Percentiles rank a stretch among this genome's conserved stretches.
These are phyloP conservation scores for Tetragnatha versicolor DNA, from an alignment of 1,140 invertebrate species.

Conservation along the genomic window DNA sequence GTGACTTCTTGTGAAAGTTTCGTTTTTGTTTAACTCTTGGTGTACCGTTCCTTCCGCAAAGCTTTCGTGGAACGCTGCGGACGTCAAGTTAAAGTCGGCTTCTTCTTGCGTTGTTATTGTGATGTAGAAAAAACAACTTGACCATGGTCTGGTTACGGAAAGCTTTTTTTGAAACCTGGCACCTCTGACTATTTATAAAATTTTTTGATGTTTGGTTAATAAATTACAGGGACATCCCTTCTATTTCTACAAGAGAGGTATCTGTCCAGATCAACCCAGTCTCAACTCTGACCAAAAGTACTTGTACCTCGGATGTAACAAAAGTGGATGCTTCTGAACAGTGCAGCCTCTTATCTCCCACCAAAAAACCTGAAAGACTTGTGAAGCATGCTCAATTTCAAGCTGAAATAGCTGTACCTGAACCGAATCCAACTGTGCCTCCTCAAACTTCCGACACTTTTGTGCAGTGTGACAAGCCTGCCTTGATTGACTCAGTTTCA, in stretches of 20 bases:
- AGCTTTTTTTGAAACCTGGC: too few species aligned
- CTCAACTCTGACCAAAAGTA: conserved; percentile 7
- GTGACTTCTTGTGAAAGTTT: too few species aligned
- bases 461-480: neutral
- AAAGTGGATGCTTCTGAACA: neutral
- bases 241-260: conserved; percentile 27
- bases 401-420: neutral
- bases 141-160: too few species aligned
- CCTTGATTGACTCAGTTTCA: neutral
- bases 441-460: neutral
- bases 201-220: too few species aligned
- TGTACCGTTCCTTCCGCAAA: too few species aligned
- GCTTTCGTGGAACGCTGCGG: too few species aligned
- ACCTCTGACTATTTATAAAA: too few species aligned
- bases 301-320: neutral
- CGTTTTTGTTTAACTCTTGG: too few species aligned
- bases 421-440: neutral
- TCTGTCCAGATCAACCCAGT: conserved; percentile 24
- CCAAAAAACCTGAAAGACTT: neutral
- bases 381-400: neutral
- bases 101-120: too few species aligned
- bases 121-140: too few species aligned
- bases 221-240: neutral
- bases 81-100: too few species aligned
- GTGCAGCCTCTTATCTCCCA: neutral